Percentiles rank a stretch among this genome's conserved stretches.
phyloP scores from a whole-genome alignment of 2,113 vertebrate genomes.

The Etheostoma spectabile region DNA sequence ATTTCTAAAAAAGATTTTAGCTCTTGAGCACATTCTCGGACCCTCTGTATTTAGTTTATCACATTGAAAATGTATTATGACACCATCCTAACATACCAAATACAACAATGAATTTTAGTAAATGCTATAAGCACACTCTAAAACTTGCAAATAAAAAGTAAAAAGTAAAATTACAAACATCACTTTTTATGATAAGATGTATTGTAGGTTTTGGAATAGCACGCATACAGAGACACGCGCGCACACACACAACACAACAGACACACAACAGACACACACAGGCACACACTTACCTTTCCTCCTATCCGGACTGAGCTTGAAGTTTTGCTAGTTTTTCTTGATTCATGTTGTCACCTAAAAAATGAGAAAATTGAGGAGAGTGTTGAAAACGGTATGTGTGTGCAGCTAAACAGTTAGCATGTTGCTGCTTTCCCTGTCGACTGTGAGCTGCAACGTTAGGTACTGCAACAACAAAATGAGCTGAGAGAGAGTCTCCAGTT shows the following conservation, averaged over 20 bases:
- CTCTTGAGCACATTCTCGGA: neutral
- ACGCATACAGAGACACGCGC: neutral
- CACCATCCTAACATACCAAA: neutral
- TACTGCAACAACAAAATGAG: neutral
- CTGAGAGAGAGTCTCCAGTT: neutral
- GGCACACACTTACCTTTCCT: slow-evolving; percentile 89
- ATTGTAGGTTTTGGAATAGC: neutral
- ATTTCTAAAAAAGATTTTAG: no score
- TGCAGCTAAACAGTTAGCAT: neutral
- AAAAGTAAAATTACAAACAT: neutral
- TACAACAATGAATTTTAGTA: neutral
- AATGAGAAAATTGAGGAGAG: neutral
- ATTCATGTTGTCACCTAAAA: slow-evolving; percentile 88
- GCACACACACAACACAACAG: neutral
- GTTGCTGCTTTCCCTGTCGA: neutral
- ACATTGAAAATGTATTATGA: neutral
- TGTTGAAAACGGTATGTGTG: neutral
- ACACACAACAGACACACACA: neutral
- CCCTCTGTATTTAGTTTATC: neutral
- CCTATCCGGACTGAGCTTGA: slow-evolving; percentile 99
- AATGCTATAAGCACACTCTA: neutral
- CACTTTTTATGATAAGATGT: neutral
- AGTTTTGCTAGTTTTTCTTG: slow-evolving; percentile 98
- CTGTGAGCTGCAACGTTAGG: slow-evolving; percentile 1
- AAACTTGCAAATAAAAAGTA: neutral